These are phyloP conservation scores for Macquaria ambigua DNA, from an alignment of 2,113 vertebrate species.

Conservation along the genomic window DNA sequence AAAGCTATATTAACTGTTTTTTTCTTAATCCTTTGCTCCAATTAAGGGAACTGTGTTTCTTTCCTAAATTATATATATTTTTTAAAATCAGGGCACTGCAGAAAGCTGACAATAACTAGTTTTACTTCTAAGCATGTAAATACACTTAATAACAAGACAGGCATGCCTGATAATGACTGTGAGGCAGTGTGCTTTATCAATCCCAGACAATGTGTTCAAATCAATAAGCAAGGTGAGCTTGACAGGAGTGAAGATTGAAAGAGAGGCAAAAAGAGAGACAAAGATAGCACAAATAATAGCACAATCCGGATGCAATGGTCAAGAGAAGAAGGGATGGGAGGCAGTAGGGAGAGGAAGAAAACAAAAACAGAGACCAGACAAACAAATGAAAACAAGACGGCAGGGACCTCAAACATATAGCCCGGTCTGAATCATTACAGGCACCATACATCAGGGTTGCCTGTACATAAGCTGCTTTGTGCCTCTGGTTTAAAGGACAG, in stretches of 20 bases:
- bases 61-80: not conserved
- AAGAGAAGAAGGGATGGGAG: not conserved
- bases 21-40: not conserved
- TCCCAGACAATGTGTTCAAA: conserved; percentile 20
- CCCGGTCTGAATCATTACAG: conserved; percentile 15
- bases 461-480: conserved; percentile 36
- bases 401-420: conserved; percentile 28
- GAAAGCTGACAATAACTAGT: not conserved
- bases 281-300: not conserved
- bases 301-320: not conserved
- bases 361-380: conserved; percentile 12
- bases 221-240: conserved; percentile 16
- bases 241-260: conserved; percentile 11
- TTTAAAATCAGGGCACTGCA: not conserved
- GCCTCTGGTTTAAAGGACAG: conserved; percentile 41
- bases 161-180: not conserved
- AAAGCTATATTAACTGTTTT: not conserved
- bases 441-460: conserved; percentile 36
- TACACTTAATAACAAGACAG: not conserved
- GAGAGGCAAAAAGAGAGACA: not conserved
- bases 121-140: conserved; percentile 17
- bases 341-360: conserved; percentile 5
- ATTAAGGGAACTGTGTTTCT: not conserved
- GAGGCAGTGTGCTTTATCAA: conserved; percentile 18
- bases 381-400: conserved; percentile 31